Evolutionary conservation across 2,888 invertebrate genomes (phyloP), one percentile per base, ranked within the genome.

Genomic region (Rhamnusium bicolor): DNA sequence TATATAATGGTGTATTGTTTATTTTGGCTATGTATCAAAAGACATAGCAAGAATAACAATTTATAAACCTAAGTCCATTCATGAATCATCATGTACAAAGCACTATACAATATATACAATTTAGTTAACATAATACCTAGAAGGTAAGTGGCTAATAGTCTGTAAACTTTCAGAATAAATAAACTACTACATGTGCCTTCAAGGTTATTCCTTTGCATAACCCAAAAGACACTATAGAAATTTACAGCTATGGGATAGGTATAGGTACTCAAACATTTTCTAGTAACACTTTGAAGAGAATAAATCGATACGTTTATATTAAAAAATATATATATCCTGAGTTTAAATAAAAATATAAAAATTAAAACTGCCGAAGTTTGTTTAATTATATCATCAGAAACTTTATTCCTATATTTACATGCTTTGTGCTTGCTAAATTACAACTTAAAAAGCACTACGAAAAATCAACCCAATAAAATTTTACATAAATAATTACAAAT

Each of bases 41-140:
- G 77, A 82, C 82, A 83, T 83, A 83, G 82, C 83, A 81, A 81
- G 80, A 84, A 83, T 84, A 85, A 85, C 84, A 85, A 84, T 80
- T 82, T 73, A 61, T 79, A 74, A 81, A 80, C 79, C 83, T 81
- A 80, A 85, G 82, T 85, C 86, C 88, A 88, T 87, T 88, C 88
- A 88, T 86, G 87, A 87, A 88, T 89, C 87, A 89, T 90, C 90
- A 90, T 90, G 88, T 90, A 90, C 90, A 90, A 90, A 89, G 89
- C 89, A 87, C 85, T 90, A 89, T 90, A 90, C 90, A 90, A 85
- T 90, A 90, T 90, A 83, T 90, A 90, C 89, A 89, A 83, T 73
- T 60, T 7, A 69, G 12, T 78, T 80, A 79, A 82, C 78, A 69
- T 51, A 69, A 56, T 63, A 51, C 63, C 29, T 58, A 58, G 32